Evolutionary conservation across 2,888 invertebrate species (phyloP), one percentile per base, ranked within the genome.

Genomic region (Athrips mouffetella): DNA sequence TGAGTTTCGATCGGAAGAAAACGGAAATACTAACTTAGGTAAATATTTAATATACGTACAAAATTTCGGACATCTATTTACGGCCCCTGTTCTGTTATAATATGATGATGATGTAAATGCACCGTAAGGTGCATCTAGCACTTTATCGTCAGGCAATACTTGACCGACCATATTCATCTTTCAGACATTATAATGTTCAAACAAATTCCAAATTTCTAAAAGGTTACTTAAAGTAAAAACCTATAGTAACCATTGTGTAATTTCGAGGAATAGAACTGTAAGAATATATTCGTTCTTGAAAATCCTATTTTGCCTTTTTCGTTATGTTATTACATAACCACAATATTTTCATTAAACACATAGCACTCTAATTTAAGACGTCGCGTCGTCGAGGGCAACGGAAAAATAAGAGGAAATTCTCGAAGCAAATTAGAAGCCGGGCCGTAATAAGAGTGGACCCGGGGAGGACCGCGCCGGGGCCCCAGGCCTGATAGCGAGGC

Each of bases 371-470:
- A 42, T 42, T 42, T 45, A 45, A 42, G 48, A 35, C 27, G 42
- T 20, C 15, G 18, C 42, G 21, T 35, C 52, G 54, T 62, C 67
- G 64, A 64, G 66, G 71, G 70, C 70, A 66, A 67, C 68, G 63
- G 63, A 67, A 72, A 48, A 78, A 76, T 75, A 75, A 76, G 73
- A 74, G 70, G 67, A 73, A 79, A 71, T 73, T 74, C 72, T 70
- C 61, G 53, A 67, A 70, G 74, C 74, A 85, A 84, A 86, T 85
- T 84, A 86, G 79, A 83, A 73, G 73, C 67, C 65, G 58, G 58
- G 65, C 62, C 67, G 74, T 76, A 77, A 79, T 80, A 76, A 76
- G 79, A 80, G 78, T 78, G 81, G 84, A 77, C 81, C 76, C 69
- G 63, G 75, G 63, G 66, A 65, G 63, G 54, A n/a, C n/a, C n/a